Evolutionary conservation across 2,113 vertebrate genomes (phyloP).

Genomic region (Petroica traversi): DNA sequence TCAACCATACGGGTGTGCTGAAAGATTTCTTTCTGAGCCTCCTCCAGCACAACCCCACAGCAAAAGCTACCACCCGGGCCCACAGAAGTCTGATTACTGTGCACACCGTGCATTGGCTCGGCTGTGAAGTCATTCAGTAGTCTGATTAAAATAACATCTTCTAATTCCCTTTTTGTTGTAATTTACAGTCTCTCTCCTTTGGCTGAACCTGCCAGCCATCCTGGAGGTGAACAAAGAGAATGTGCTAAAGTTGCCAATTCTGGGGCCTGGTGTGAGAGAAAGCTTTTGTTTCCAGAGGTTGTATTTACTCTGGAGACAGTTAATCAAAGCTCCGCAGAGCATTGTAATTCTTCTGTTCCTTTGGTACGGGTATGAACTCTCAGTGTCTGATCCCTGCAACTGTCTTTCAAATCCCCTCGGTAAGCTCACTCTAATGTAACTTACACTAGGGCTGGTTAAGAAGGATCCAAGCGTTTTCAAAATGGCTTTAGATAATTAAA

Average conservation of each 20-base stretch:
- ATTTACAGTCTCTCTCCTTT: slow-evolving; percentile 71
- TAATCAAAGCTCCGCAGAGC: slow-evolving; percentile 59
- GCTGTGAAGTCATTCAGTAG: slow-evolving; percentile 56
- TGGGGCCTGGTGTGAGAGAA: slow-evolving; percentile 60
- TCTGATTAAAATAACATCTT: slow-evolving; percentile 69
- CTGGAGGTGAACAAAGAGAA: slow-evolving; percentile 73
- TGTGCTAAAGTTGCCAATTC: slow-evolving; percentile 69
- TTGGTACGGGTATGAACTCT: slow-evolving; percentile 14
- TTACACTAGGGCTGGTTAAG: not conserved
- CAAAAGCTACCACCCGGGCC: not conserved
- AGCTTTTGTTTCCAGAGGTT: slow-evolving; percentile 67
- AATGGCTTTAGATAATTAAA: slow-evolving; percentile 23
- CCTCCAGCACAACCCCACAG: not conserved
- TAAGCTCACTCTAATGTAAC: slow-evolving; percentile 28
- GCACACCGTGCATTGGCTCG: not conserved
- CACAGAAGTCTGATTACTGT: slow-evolving; percentile 16
- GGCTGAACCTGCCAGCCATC: slow-evolving; percentile 71
- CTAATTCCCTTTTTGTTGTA: slow-evolving; percentile 66
- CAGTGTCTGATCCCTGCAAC: not conserved
- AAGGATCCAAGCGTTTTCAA: slow-evolving; percentile 4
- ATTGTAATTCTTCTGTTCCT: slow-evolving; percentile 58
- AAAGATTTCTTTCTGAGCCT: slow-evolving; percentile 46
- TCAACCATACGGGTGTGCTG: slow-evolving; percentile 38
- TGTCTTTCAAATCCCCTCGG: slow-evolving; percentile 18
- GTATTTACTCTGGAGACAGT: slow-evolving; percentile 68